Percentiles rank a stretch among this genome's conserved stretches.
These are phyloP conservation scores for Synanthedon myopaeformis DNA, from an alignment of 2,888 invertebrate species.

Conservation along the genomic window DNA sequence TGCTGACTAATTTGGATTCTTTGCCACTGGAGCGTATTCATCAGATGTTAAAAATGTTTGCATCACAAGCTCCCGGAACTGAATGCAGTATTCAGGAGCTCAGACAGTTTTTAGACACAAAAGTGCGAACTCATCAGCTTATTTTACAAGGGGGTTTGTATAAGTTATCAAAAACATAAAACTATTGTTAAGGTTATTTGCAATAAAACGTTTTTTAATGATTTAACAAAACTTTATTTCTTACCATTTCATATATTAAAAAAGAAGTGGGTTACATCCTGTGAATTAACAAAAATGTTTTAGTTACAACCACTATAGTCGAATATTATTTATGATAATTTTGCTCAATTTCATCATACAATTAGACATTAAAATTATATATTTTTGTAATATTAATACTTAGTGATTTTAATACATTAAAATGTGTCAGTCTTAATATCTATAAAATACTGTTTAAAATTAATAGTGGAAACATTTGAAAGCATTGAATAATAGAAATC, in stretches of 20 bases:
- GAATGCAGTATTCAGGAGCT: conserved; percentile 92
- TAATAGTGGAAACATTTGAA: conserved; percentile 27
- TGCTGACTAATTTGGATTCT: conserved; percentile 94
- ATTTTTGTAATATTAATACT: conserved; percentile 29
- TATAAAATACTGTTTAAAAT: conserved; percentile 61
- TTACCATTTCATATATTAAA: conserved; percentile 43
- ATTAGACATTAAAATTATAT: conserved; percentile 41
- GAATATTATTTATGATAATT: neutral
- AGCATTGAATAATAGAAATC: neutral
- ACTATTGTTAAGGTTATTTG: neutral
- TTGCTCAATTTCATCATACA: conserved; percentile 5
- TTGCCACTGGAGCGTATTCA: conserved; percentile 93
- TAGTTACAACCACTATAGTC: neutral
- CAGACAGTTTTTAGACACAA: conserved; percentile 89
- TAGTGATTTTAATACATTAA: conserved; percentile 53
- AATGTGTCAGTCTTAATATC: conserved; percentile 64
- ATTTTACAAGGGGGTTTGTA: conserved; percentile 89
- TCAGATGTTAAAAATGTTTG: conserved; percentile 97
- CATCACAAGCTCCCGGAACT: conserved; percentile 89
- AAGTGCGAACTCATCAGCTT: conserved; percentile 91
- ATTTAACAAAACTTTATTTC: conserved; percentile 59
- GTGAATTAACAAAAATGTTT: conserved; percentile 41
- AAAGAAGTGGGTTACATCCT: conserved; percentile 56
- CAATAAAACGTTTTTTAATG: conserved; percentile 21
- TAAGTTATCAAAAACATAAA: conserved; percentile 80